Conservation (phyloP, 2,888 invertebrate species). For the Callyntrura guangdongensis region DNA sequence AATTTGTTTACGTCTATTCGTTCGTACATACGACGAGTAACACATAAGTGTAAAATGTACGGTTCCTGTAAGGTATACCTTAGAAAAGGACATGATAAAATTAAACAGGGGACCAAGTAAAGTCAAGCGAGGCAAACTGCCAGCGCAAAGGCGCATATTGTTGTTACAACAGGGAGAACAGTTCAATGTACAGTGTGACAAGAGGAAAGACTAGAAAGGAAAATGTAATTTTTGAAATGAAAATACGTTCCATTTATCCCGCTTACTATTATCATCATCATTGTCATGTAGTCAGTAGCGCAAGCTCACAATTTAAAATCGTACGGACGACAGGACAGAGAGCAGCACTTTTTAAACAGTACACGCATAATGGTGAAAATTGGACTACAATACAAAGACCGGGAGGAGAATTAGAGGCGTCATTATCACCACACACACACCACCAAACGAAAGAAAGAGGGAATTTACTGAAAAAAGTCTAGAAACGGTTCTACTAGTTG, state of each 20-base stretch:
- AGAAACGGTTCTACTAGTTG: background rate
- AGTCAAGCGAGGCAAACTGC: background rate
- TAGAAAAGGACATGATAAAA: background rate
- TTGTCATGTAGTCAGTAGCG: background rate
- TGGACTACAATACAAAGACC: slow-evolving; percentile 43
- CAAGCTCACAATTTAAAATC: background rate
- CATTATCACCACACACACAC: slow-evolving; percentile 30
- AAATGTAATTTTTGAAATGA: slow-evolving; percentile 42
- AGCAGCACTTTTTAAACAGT: slow-evolving; percentile 20
- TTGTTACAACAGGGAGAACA: background rate
- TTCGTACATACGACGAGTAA: too few relatives aligned
- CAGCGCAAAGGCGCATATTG: background rate
- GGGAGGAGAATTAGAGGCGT: slow-evolving; percentile 28
- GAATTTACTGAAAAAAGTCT: slow-evolving; percentile 39
- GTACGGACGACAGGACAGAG: background rate
- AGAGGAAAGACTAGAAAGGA: slow-evolving; percentile 13
- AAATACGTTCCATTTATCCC: slow-evolving; percentile 66
- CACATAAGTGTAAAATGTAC: too few relatives aligned
- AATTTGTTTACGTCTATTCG: background rate
- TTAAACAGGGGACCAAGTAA: background rate
- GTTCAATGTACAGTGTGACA: background rate
- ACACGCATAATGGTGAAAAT: slow-evolving; percentile 41
- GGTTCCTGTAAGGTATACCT: background rate
- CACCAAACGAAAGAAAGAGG: slow-evolving; percentile 48
- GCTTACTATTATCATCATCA: slow-evolving; percentile 11